A percentile compares a stretch with the other conserved stretches of the same genome.
phyloP scores from a whole-genome alignment of 2,888 invertebrate genomes.

The Napeogenes inachia region DNA sequence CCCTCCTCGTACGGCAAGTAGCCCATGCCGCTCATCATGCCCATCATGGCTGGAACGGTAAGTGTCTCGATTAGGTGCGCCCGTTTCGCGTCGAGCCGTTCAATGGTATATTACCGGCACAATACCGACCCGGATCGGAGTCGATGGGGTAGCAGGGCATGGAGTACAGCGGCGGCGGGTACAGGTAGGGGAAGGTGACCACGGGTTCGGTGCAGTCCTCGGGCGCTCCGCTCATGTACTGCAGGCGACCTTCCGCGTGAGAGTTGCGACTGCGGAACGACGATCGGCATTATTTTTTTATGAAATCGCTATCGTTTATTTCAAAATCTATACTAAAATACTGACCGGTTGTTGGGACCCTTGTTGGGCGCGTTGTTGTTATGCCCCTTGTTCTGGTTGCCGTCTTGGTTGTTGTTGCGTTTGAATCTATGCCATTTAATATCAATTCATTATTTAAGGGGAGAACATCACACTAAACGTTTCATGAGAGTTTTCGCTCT shows the following conservation, averaged over 20 bases:
- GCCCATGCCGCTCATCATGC: conserved; percentile 66
- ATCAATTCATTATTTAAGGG: not conserved
- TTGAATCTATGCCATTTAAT: conserved; percentile 50
- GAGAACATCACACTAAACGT: not conserved
- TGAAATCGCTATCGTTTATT: not conserved
- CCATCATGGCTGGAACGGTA: conserved; percentile 56
- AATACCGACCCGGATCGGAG: conserved; percentile 52
- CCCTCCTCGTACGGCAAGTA: conserved; percentile 64
- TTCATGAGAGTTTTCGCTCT: too few relatives aligned
- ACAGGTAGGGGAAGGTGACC: conserved; percentile 58
- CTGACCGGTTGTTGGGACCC: conserved; percentile 64
- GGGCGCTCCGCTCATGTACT: conserved; percentile 21
- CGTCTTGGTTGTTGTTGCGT: conserved; percentile 53
- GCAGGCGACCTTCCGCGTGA: conserved; percentile 35
- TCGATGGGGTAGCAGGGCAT: conserved; percentile 66
- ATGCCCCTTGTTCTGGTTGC: conserved; percentile 50
- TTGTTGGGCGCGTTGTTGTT: conserved; percentile 61
- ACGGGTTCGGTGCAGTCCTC: conserved; percentile 45
- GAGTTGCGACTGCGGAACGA: conserved; percentile 48
- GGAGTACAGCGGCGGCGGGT: conserved; percentile 70
- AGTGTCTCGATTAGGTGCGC: not conserved
- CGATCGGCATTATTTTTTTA: not conserved
- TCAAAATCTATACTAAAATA: conserved; percentile 2
- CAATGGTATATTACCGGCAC: not conserved
- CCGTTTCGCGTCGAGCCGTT: too few relatives aligned